Evolutionary conservation across 2,888 invertebrate genomes (phyloP), one percentile per base, ranked within the genome.

Genomic region (Catocala sponsa): DNA sequence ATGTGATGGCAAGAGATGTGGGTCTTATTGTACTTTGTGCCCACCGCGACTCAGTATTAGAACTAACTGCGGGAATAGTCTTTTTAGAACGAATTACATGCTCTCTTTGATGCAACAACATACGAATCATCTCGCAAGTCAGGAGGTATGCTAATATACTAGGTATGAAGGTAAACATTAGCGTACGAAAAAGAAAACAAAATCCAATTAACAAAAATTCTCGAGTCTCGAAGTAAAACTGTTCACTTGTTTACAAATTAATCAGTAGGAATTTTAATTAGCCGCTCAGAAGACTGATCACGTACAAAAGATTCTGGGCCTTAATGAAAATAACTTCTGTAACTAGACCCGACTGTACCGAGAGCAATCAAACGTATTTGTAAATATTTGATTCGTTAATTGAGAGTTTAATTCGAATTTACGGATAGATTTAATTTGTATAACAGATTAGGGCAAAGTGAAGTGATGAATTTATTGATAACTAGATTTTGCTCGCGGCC

Each of bases 241-340:
- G 49, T 10, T 61, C 68, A 62, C 77, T 77, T 79, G 80, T 81
- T 82, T 79, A 78, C 74, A 70, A 69, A 78, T 76, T 82, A 81
- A 85, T 85, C 82, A 79, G 65, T 38, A 55, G 80, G 84, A 83
- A 86, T 86, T 85, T 81, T 83, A 87, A 86, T 87, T 81, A 87
- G 77, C 72, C 72, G 62, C 71, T 76, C 74, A 68, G 65, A 77
- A 82, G 78, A 79, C 80, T 73, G 78, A 81, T 83, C 83, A 82
- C 81, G 80, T 77, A 81, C 80, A 79, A 79, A 82, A 83, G 78
- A 84, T 82, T 81, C 54, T 6, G 54, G 32, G 62, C 48, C n/a
- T 59, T 70, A 66, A 65, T 68, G 43, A 74, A 77, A 77, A 65
- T 72, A 68, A 60, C 72, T 70, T 65, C 49, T 62, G 46, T 50